Conservation (phyloP, 1,140 invertebrate species). For the Sitophilus oryzae region DNA sequence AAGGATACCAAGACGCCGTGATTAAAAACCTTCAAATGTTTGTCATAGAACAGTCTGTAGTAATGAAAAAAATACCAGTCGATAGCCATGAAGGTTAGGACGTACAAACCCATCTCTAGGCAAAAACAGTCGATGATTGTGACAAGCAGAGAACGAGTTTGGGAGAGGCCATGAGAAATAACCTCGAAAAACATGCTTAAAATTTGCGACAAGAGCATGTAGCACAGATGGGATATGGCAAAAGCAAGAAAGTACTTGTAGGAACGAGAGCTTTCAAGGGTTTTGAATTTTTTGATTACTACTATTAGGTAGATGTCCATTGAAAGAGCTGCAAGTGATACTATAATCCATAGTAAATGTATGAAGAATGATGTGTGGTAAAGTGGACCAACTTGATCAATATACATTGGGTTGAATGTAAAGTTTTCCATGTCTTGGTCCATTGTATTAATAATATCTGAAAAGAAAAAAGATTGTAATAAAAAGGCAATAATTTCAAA, state of each 20-base stretch:
- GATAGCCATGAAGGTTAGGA: background rate
- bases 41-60: background rate
- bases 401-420: no score
- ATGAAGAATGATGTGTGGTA: no score
- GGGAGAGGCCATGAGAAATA: background rate
- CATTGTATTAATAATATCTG: no score
- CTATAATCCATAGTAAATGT: no score
- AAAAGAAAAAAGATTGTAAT: no score
- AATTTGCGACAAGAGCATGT: background rate
- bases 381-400: no score
- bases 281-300: background rate
- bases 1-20: no score
- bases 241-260: background rate
- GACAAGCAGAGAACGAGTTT: background rate
- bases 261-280: background rate
- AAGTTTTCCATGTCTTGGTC: no score
- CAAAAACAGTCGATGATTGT: background rate
- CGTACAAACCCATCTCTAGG: background rate
- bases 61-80: background rate
- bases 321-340: no score
- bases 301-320: background rate
- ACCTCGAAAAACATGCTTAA: no score
- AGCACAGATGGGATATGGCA: background rate
- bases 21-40: background rate
- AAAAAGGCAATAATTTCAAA: no score